A percentile compares a stretch with the other conserved stretches of the same genome.
phyloP scores from a whole-genome alignment of 2,113 vertebrate species.

The Patagioenas fasciata region DNA sequence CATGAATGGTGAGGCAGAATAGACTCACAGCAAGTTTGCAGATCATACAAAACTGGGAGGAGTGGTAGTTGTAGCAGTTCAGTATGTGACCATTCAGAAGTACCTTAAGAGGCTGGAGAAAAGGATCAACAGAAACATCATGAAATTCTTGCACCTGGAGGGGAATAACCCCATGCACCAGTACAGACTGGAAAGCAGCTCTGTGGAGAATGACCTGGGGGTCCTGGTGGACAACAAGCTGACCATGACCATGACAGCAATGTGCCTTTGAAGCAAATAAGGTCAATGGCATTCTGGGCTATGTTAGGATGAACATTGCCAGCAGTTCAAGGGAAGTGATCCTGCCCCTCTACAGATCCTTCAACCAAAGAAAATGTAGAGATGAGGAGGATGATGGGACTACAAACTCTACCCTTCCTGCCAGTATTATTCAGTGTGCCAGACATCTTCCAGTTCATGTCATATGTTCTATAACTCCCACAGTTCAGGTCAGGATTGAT shows the following conservation, averaged over 20 bases:
- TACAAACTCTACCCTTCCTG: not conserved
- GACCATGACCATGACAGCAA: no score
- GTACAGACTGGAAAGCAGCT: no score
- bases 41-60: not conserved
- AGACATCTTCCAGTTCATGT: not conserved
- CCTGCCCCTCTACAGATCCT: not conserved
- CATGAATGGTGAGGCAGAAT: not conserved
- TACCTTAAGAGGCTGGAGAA: not conserved
- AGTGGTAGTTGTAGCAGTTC: not conserved
- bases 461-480: not conserved
- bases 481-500: not conserved
- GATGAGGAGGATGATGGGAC: not conserved
- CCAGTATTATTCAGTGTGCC: not conserved
- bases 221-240: no score
- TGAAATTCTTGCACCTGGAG: not conserved
- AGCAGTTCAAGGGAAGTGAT: not conserved
- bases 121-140: not conserved
- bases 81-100: not conserved
- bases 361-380: not conserved
- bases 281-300: not conserved
- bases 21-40: not conserved
- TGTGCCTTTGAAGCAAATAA: no score
- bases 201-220: no score
- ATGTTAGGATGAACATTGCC: rapidly evolving
- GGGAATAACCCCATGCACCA: no score